phyloP scores from a whole-genome alignment of 2,888 invertebrate species.

The Scotopteryx bipunctaria region DNA sequence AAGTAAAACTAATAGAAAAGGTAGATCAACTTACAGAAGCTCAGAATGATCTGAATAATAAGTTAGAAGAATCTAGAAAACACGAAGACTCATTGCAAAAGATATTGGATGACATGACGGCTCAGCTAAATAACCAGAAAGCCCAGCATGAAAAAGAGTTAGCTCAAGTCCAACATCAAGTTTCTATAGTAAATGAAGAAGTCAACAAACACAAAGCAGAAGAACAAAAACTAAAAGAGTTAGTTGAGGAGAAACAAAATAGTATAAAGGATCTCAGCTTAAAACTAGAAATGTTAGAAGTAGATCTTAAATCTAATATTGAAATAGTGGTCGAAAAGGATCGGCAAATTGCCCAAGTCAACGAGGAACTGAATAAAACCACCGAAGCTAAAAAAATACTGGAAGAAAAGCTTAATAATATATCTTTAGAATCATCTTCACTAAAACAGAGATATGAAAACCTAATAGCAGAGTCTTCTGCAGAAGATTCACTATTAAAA shows the following conservation, averaged over 20 bases:
- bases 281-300: slow-evolving; percentile 73
- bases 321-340: slow-evolving; percentile 76
- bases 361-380: slow-evolving; percentile 64
- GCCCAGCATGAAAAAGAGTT: slow-evolving; percentile 67
- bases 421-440: slow-evolving; percentile 58
- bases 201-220: slow-evolving; percentile 57
- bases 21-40: slow-evolving; percentile 77
- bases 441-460: slow-evolving; percentile 73
- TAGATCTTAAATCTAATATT: slow-evolving; percentile 74
- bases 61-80: slow-evolving; percentile 75
- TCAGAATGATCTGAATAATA: slow-evolving; percentile 75
- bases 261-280: slow-evolving; percentile 65
- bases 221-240: slow-evolving; percentile 53
- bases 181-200: slow-evolving; percentile 55
- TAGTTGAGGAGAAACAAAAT: slow-evolving; percentile 67
- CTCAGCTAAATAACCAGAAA: slow-evolving; percentile 73
- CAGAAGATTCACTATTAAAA: slow-evolving; percentile 70
- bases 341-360: slow-evolving; percentile 68
- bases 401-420: slow-evolving; percentile 74
- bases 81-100: slow-evolving; percentile 78
- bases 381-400: slow-evolving; percentile 71
- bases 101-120: slow-evolving; percentile 69
- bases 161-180: slow-evolving; percentile 58
- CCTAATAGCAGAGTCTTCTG: slow-evolving; percentile 67
- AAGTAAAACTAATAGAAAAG: slow-evolving; percentile 76